Evolutionary conservation across 2,888 invertebrate genomes (phyloP), one percentile per base, ranked within the genome.

Genomic region (Cephus nigrinus): DNA sequence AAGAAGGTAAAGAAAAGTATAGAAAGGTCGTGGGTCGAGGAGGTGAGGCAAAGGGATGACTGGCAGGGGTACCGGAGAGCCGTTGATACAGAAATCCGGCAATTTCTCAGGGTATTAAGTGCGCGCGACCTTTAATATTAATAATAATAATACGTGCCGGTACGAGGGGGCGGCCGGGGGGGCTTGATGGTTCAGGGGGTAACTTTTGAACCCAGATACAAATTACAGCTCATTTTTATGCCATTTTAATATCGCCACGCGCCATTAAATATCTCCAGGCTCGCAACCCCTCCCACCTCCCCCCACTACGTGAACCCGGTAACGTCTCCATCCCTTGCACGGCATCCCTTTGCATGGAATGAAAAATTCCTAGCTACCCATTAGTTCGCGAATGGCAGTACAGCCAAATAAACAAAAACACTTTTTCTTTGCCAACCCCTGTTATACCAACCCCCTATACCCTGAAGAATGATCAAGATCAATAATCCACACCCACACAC

Each of bases 161-260:
- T 76, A 31, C 15, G 3, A 11, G 34, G 68, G 33, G 75, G 69
- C 73, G 69, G 76, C 1, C 31, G 75, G 23, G 74, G 68, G 76
- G 75, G 11, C 31, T 83, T 85, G 86, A 86, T 84, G 83, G 84
- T 84, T 83, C 76, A 83, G 81, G 82, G 84, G 84, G 84, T 82
- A 85, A 85, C 87, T 89, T 90, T 90, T 88, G 87, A 90, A 88
- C 86, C 86, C 87, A 86, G 88, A 90, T 91, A 91, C 91, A 91
- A 91, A 91, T 91, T 91, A 88, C 90, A 88, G 87, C 90, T 90
- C 91, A 91, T 91, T 91, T 91, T 91, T 91, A 91, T 90, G 89
- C 91, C 90, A 90, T 91, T 91, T 91, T 91, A 91, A 91, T 91
- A 91, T 91, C 89, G 87, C 90, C 87, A 90, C 89, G 90, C 90